Percentiles rank a stretch among this genome's conserved stretches.
Evolutionary conservation across 2,888 invertebrate species (phyloP).

Genomic region (Anorthoa munda): DNA sequence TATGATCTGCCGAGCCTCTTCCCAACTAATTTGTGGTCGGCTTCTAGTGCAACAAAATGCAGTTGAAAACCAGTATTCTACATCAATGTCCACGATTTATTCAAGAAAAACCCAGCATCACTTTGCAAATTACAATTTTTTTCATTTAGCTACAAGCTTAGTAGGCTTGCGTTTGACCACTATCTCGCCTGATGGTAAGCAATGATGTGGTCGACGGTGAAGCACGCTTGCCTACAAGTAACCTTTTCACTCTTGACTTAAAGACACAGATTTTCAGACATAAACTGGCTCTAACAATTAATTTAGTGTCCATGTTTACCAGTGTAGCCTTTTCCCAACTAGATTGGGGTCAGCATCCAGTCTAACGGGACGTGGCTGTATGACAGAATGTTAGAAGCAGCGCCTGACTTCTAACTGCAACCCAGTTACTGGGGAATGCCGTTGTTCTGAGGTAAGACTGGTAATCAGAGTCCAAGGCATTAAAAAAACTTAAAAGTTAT

Average conservation of each 20-base stretch:
- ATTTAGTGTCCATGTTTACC: slow-evolving; percentile 22
- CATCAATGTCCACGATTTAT: neutral
- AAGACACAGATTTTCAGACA: neutral
- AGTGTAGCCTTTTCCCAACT: slow-evolving; percentile 31
- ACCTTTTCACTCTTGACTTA: no score
- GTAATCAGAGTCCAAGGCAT: slow-evolving; percentile 8
- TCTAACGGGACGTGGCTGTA: slow-evolving; percentile 10
- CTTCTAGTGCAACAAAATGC: no score
- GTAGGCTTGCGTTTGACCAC: neutral
- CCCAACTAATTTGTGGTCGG: no score
- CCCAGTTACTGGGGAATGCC: slow-evolving; percentile 3
- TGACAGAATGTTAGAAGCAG: slow-evolving; percentile 11
- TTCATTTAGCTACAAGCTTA: neutral
- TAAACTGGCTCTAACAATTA: slow-evolving; percentile 28
- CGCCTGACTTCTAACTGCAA: slow-evolving; percentile 18
- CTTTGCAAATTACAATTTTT: neutral
- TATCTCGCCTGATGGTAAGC: no score
- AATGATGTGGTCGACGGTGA: no score
- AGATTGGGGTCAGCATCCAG: slow-evolving; percentile 26
- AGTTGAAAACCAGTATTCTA: no score
- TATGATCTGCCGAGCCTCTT: no score
- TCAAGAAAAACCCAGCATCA: neutral
- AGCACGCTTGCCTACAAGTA: no score
- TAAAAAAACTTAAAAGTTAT: no score
- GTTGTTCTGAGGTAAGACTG: slow-evolving; percentile 39